Evolutionary conservation across 1,140 invertebrate species (phyloP).

Genomic region (Sarcophaga peregrina): DNA sequence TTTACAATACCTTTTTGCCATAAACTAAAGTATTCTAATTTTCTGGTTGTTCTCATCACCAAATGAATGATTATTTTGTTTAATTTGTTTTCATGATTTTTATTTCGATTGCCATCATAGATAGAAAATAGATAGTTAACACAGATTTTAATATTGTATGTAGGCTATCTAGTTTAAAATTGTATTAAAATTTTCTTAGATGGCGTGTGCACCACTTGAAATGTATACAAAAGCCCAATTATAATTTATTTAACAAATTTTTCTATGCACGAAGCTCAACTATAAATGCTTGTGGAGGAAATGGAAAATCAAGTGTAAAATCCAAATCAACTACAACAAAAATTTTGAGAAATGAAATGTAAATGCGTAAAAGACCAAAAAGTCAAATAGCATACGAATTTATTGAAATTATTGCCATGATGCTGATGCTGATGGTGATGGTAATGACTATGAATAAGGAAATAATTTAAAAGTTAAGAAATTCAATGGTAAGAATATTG

Average conservation of each 20-base stretch:
- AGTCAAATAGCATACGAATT: slow-evolving; percentile 19
- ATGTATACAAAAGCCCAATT: neutral
- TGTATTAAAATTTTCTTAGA: too few species aligned
- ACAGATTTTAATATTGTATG: too few species aligned
- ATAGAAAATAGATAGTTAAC: too few species aligned
- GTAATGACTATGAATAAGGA: neutral
- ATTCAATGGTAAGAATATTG: too few species aligned
- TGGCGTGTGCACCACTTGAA: neutral
- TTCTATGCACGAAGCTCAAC: neutral
- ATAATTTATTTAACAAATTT: neutral
- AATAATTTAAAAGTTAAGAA: neutral
- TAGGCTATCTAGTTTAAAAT: too few species aligned
- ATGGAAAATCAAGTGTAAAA: slow-evolving; percentile 18
- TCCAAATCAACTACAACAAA: neutral
- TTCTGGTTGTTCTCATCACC: too few species aligned
- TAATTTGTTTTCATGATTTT: too few species aligned
- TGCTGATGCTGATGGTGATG: neutral
- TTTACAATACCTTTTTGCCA: too few species aligned
- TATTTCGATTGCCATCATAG: too few species aligned
- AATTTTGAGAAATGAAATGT: neutral
- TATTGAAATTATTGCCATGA: neutral
- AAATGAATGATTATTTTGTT: too few species aligned
- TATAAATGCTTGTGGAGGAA: neutral
- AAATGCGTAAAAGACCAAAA: slow-evolving; percentile 5
- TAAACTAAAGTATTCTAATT: too few species aligned